Percentiles rank a stretch among this genome's conserved stretches.
Evolutionary conservation across 1,140 invertebrate species (phyloP).

Genomic region (Drosophila bocqueti): DNA sequence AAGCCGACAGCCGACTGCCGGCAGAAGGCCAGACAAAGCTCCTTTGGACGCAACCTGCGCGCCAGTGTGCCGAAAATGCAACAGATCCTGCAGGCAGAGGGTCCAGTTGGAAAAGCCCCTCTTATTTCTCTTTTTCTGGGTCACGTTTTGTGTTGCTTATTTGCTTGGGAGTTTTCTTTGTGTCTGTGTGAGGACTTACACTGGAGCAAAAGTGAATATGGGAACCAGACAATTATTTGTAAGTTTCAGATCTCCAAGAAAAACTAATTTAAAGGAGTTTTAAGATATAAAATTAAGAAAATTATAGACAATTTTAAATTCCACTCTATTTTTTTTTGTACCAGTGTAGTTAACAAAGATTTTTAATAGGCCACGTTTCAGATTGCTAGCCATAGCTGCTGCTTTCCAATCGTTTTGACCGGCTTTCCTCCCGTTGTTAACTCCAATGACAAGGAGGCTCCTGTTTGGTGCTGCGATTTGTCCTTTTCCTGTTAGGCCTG

Average conservation of each 20-base stretch:
- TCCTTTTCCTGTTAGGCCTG: background rate
- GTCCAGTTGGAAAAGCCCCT: conserved; percentile 2
- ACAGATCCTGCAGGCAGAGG: conserved; percentile 29
- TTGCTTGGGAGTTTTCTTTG: conserved; percentile 2
- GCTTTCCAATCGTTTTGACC: conserved; percentile 31
- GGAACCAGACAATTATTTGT: no score
- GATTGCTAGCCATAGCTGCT: conserved; percentile 27
- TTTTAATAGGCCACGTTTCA: conserved; percentile 43
- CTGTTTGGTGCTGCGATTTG: background rate
- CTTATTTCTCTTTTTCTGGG: conserved; percentile 18
- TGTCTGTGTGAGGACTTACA: background rate
- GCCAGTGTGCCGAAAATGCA: conserved; percentile 42
- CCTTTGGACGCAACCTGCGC: conserved; percentile 23
- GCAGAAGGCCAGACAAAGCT: conserved; percentile 34
- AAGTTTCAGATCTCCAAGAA: background rate
- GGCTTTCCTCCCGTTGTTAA: conserved; percentile 8
- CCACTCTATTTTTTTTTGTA: background rate
- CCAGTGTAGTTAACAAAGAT: conserved; percentile 16
- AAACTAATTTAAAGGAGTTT: background rate
- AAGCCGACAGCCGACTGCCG: conserved; percentile 34
- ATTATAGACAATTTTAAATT: no score
- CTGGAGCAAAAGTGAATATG: background rate
- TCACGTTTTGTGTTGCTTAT: conserved; percentile 49
- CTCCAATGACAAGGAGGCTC: conserved; percentile 25
- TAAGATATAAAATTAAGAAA: background rate